Evolutionary conservation across 1,140 invertebrate species (phyloP), one percentile per base, ranked within the genome.

Genomic region (Streblospio benedicti): DNA sequence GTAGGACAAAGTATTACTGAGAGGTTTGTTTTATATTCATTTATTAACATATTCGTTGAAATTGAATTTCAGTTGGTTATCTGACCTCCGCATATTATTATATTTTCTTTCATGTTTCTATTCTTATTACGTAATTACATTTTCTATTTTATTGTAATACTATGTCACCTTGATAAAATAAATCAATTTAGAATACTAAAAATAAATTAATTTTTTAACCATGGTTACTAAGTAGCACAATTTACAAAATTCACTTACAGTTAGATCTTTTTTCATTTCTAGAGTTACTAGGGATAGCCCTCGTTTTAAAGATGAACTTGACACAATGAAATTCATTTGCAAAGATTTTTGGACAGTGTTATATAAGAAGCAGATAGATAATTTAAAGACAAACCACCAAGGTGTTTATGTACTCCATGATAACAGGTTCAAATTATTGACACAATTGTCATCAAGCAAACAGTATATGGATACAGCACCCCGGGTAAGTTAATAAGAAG

Each of bases 271-370:
- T 43, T 47, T 56, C 38, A 35, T 59, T 66, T 68, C 23, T 49
- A 77, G 91, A 64, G 80, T 95, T 52, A 93, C 93, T 0, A 87
- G 89, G 75, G 94, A 98, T 72, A 88, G 87, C 79, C 84, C 90
- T 2, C 81, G 93, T 58, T 97, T 97, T 72, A 95, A 97, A 80
- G 93, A 97, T 81, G 96, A 99, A 78, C 74, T 99, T 32, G 96
- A 99, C 67, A 94, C 91, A 25, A 91, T 99, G 81, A 99, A 99
- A 77, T 99, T 97, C 69, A 92, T 99, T 41, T 99, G 96, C 72
- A 99, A 96, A 64, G 96, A 99, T 73, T 96, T 98, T 71, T 99
- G 96, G 96, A 88, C 87, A 25, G 86, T 87, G 30, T 84, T 97
- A 23, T 98, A 95, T 75, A 95, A 95, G 69, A 99, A 98, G 76